These are phyloP conservation scores for Glaucomys volans DNA, from an alignment of 2,113 vertebrate species.

Conservation along the genomic window DNA sequence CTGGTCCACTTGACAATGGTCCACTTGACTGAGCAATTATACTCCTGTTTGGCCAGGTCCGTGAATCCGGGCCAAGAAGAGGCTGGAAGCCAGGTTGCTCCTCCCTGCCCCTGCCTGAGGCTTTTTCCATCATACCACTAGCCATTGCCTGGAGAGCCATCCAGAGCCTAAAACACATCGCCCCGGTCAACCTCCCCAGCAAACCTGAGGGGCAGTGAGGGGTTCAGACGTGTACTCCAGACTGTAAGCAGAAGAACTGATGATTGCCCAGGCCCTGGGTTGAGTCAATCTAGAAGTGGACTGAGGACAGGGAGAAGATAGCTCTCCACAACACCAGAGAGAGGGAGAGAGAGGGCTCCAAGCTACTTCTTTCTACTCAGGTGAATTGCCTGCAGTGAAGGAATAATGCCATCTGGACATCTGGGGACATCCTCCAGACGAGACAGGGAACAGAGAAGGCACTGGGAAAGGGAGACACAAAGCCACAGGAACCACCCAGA, in stretches of 20 bases:
- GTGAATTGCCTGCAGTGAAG: not conserved
- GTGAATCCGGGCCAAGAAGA: not conserved
- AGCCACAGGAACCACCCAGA: not conserved
- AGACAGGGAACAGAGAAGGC: not conserved
- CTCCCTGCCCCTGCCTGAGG: not conserved
- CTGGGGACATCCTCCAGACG: not conserved
- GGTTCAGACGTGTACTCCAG: too few species aligned
- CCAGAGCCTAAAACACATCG: not conserved
- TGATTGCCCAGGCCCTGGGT: too few species aligned
- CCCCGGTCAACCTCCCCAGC: not conserved
- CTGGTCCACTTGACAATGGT: not conserved
- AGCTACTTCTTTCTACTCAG: not conserved
- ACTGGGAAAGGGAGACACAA: not conserved
- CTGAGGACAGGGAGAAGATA: not conserved
- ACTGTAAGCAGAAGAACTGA: not conserved
- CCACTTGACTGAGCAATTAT: not conserved
- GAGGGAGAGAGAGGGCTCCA: fast-evolving
- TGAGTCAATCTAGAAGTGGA: not conserved
- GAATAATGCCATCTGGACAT: not conserved
- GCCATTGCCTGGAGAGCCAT: fast-evolving
- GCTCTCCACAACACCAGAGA: not conserved
- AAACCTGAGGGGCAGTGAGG: not conserved
- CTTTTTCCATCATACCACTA: not conserved
- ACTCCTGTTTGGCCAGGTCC: not conserved
- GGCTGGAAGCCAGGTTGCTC: fast-evolving